These are phyloP conservation scores for Baryphthengus martii DNA, from an alignment of 2,113 vertebrate genomes.

Conservation along the genomic window DNA sequence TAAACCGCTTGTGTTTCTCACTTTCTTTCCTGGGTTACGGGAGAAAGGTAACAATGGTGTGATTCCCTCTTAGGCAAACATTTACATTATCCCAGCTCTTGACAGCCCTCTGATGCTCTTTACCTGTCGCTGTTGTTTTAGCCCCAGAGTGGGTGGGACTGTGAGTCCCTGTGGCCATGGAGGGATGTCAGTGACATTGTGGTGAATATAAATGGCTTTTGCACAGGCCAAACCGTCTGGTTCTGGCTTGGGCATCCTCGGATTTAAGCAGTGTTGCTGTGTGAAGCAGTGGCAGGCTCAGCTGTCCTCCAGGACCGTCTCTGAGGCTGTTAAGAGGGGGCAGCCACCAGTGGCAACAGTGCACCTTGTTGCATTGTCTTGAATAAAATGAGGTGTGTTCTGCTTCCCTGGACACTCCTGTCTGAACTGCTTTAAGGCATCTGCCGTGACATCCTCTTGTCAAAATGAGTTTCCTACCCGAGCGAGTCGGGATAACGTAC, in stretches of 20 bases:
- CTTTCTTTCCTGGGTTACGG: fast-evolving
- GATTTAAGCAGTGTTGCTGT: not conserved
- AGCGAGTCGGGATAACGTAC: fast-evolving
- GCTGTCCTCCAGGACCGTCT: not conserved
- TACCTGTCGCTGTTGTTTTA: not conserved
- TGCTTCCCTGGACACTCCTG: not conserved
- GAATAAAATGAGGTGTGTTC: not conserved
- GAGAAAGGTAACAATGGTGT: not conserved
- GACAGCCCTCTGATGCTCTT: not conserved
- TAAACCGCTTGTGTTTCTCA: not conserved
- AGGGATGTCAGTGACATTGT: not conserved
- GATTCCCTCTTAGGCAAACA: not conserved
- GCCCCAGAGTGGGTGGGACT: fast-evolving
- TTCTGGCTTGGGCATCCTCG: not conserved
- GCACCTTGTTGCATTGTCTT: not conserved
- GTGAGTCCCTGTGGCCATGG: fast-evolving
- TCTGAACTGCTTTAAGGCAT: not conserved
- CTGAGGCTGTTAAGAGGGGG: not conserved
- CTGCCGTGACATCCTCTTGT: not conserved
- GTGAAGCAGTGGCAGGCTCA: not conserved
- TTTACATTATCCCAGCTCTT: not conserved
- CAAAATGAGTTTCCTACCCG: fast-evolving
- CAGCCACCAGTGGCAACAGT: not conserved
- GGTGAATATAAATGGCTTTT: not conserved
- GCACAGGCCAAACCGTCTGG: not conserved